These are phyloP conservation scores for Oncorhynchus mykiss DNA, from an alignment of 2,113 vertebrate species.

Conservation along the genomic window DNA sequence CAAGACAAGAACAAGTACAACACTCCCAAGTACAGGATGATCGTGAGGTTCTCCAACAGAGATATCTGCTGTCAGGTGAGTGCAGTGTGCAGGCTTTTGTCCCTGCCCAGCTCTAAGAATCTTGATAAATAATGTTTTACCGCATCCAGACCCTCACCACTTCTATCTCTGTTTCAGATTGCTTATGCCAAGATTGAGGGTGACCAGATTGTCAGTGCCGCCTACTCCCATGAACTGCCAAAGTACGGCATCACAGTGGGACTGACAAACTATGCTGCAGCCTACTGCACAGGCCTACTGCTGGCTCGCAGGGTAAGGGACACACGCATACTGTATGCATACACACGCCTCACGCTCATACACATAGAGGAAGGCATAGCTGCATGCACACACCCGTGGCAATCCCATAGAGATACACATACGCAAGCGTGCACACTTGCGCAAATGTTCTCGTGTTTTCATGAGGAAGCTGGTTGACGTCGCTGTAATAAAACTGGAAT, in stretches of 20 bases:
- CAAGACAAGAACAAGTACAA: conserved; percentile 99
- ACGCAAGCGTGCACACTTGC: no score
- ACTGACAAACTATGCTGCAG: conserved; percentile 95
- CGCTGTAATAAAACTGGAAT: not conserved
- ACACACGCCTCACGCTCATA: not conserved
- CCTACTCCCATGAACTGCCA: conserved; percentile 93
- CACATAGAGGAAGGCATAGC: not conserved
- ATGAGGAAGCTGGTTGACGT: no score
- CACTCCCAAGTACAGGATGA: conserved; percentile 96
- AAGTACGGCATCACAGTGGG: conserved; percentile 93
- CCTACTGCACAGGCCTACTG: conserved; percentile 95
- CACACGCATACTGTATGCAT: not conserved
- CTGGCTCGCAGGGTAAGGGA: conserved; percentile 89
- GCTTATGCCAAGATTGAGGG: conserved; percentile 97
- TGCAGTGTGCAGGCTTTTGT: not conserved
- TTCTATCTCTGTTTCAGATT: conserved; percentile 74
- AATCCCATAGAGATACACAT: no score
- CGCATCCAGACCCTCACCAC: not conserved
- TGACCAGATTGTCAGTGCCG: conserved; percentile 92
- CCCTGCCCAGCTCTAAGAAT: no score
- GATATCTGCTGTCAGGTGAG: conserved; percentile 97
- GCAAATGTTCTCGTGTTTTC: no score
- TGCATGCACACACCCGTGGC: not conserved
- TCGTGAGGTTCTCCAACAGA: conserved; percentile 94
- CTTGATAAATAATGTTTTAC: not conserved